Base-by-base conservation (phyloP, 1,140 invertebrate species). In the Gryon sp. region DNA sequence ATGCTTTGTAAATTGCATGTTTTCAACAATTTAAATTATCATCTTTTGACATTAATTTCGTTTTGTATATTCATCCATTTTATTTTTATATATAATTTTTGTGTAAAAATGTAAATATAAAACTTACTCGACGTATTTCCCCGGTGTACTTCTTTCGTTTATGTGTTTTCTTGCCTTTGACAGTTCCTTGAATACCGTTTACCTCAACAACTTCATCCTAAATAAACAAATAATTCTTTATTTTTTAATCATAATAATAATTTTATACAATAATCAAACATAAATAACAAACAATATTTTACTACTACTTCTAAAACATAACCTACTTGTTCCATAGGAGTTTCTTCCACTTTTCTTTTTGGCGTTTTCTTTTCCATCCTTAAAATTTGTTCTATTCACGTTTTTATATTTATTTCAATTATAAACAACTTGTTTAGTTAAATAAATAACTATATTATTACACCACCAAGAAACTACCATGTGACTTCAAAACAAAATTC, bases 141-240 rank as follows among this genome's bases (percentile, higher is more conserved):
- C 89, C 55, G 79, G 84, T 72, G 41, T 82, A 91, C 78, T 90
- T 92, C 4, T 81, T 57, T 55, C 85, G 89, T 80, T 94, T 94
- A 0, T 86, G 66, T 14, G 86, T 70, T 43, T 88, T 85, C 36
- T 79, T n/a, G n/a, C n/a, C 57, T 68, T 90, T 90, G 20, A 85
- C 50, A 66, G 88, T 91, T 24, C 91, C 92, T 85, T 94, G 88
- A 65, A 92, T 92, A 2, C 91, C 92, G 84, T 91, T 92, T 3
- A 92, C 87, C 43, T 87, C 87, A 63, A 93, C 93, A 2, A 94
- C 90, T 72, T 92, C 6, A 55, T 55, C 57, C 57, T 63, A 34
- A 55, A 63, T 30, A 24, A 30, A 8, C 20, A 46, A 48, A 30
- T 12, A 12, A 69, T n/a, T n/a, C n/a, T n/a, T n/a, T n/a, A n/a